A percentile compares a stretch with the other conserved stretches of the same genome.
These are phyloP conservation scores for Melieria omissa DNA, from an alignment of 2,888 invertebrate genomes.

Conservation along the genomic window DNA sequence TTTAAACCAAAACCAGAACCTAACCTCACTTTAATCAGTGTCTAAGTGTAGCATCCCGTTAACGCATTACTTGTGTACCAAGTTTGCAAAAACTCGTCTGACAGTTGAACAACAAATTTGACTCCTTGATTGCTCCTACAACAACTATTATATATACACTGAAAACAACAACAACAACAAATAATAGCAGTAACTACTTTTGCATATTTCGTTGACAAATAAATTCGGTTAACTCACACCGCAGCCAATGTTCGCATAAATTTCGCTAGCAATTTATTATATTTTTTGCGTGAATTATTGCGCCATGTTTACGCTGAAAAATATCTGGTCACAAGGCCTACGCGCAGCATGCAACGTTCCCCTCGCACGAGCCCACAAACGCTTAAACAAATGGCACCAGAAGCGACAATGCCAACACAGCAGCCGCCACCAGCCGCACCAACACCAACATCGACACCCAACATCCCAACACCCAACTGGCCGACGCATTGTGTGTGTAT, in stretches of 20 bases:
- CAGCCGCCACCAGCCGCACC: not conserved
- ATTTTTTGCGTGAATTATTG: constrained; percentile 33
- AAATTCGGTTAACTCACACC: too few relatives aligned
- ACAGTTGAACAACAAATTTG: too few relatives aligned
- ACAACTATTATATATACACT: too few relatives aligned
- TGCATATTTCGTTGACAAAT: too few relatives aligned
- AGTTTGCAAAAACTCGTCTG: too few relatives aligned
- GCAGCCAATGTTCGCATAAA: constrained; percentile 18
- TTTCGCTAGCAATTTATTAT: constrained; percentile 32
- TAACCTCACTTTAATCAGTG: too few relatives aligned
- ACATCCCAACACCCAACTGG: constrained; percentile 19
- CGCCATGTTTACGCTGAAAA: constrained; percentile 8
- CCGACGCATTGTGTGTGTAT: constrained; percentile 6
- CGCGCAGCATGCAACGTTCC: not conserved
- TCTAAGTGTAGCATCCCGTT: too few relatives aligned
- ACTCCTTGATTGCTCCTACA: too few relatives aligned
- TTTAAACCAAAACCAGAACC: too few relatives aligned
- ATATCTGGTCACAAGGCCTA: not conserved
- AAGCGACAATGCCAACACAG: constrained; percentile 7
- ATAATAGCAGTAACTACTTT: too few relatives aligned
- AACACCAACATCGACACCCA: not conserved
- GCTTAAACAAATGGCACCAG: constrained; percentile 25
- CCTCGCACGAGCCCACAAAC: not conserved
- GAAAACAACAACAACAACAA: too few relatives aligned
- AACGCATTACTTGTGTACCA: too few relatives aligned